Percentiles rank a stretch among this genome's conserved stretches.
phyloP scores from a whole-genome alignment of 2,888 invertebrate genomes.

The Lampropteryx suffumata region DNA sequence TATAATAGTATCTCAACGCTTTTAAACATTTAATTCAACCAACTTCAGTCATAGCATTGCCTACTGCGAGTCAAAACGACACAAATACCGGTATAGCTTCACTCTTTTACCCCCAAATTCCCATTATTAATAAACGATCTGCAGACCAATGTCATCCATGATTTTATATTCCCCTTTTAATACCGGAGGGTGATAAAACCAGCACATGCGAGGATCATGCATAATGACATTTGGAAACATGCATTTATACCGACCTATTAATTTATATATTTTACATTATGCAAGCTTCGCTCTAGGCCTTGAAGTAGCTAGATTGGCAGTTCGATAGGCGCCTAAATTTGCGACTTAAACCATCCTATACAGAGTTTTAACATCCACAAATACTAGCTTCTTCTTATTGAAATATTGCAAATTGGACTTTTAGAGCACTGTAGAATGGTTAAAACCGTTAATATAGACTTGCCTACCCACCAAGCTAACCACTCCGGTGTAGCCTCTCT shows the following conservation, averaged over 20 bases:
- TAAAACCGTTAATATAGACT: no score
- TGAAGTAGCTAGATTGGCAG: no score
- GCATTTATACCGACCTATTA: conserved; percentile 59
- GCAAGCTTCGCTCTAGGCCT: conserved; percentile 3
- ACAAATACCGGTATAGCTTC: neutral
- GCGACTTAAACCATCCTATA: no score
- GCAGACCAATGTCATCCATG: conserved; percentile 21
- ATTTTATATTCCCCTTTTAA: conserved; percentile 14
- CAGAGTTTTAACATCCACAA: no score
- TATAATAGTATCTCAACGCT: neutral
- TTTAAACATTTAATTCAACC: conserved; percentile 3
- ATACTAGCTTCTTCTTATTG: no score
- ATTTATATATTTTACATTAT: conserved; percentile 38
- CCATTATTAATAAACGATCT: conserved; percentile 3
- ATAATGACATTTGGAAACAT: conserved; percentile 51
- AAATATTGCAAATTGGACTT: no score
- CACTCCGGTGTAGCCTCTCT: no score
- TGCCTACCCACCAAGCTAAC: no score
- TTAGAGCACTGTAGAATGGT: no score
- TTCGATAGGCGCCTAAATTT: no score
- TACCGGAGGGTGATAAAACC: conserved; percentile 37
- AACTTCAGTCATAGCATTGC: neutral
- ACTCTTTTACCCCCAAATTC: neutral
- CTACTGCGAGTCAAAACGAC: conserved; percentile 3
- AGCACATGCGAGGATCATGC: conserved; percentile 68